These are phyloP conservation scores for Lophius americanus DNA, from an alignment of 2,797 vertebrate species.

Conservation along the genomic window DNA sequence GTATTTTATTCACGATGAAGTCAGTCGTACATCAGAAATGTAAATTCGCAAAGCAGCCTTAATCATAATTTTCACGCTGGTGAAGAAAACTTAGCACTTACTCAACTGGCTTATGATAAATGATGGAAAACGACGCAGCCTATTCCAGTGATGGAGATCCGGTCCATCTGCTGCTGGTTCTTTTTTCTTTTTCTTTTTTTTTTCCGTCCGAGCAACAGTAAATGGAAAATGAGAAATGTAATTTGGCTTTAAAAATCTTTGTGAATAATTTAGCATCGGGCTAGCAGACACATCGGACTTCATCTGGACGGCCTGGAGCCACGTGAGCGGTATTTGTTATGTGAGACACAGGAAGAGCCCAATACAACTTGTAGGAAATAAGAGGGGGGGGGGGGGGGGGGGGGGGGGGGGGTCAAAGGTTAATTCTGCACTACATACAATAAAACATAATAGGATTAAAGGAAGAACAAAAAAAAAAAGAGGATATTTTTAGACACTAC, in stretches of 20 bases:
- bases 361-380: too few relatives aligned
- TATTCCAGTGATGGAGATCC: conserved; percentile 26
- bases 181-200: not conserved
- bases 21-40: conserved; percentile 23
- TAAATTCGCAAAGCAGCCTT: conserved; percentile 35
- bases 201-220: not conserved
- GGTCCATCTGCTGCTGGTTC: conserved; percentile 15
- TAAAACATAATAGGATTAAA: too few relatives aligned
- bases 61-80: conserved; percentile 36
- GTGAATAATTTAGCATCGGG: conserved; percentile 46
- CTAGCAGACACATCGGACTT: conserved; percentile 22
- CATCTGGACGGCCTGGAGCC: conserved; percentile 21
- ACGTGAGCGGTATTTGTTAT: too few relatives aligned
- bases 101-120: conserved; percentile 44
- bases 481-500: too few relatives aligned
- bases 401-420: too few relatives aligned
- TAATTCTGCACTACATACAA: too few relatives aligned
- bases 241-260: conserved; percentile 7
- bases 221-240: conserved; percentile 18
- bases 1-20: conserved; percentile 14
- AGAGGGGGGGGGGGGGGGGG: too few relatives aligned
- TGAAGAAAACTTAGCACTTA: conserved; percentile 38
- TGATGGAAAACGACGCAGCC: not conserved
- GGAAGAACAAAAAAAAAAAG: too few relatives aligned
- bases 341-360: too few relatives aligned